A percentile compares a stretch with the other conserved stretches of the same genome.
These are phyloP conservation scores for Acleris cristana DNA, from an alignment of 2,888 invertebrate genomes.

Conservation along the genomic window DNA sequence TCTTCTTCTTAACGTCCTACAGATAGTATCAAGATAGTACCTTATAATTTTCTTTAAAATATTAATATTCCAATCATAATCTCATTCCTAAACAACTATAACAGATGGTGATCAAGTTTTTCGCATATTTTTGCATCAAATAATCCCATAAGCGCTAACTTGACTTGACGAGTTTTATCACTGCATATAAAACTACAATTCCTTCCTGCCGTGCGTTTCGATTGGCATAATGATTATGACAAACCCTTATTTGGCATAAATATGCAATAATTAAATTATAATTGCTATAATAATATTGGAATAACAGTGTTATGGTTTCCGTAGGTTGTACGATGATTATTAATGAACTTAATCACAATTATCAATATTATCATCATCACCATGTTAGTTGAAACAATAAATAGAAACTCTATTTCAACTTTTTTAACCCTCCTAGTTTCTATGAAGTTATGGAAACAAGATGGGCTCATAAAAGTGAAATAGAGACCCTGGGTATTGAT, in stretches of 20 bases:
- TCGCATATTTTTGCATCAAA: slow-evolving; percentile 35
- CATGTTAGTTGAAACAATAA: too few species aligned
- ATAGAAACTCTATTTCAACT: too few species aligned
- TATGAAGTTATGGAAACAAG: too few species aligned
- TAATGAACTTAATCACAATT: not conserved
- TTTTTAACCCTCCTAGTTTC: too few species aligned
- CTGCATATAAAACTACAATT: slow-evolving; percentile 32
- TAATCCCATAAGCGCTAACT: slow-evolving; percentile 29
- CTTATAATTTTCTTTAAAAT: not conserved
- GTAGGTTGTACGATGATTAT: not conserved
- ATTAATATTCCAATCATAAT: slow-evolving; percentile 13
- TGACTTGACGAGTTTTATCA: slow-evolving; percentile 11
- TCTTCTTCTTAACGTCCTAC: too few species aligned
- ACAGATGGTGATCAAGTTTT: slow-evolving; percentile 32
- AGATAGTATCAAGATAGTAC: too few species aligned
- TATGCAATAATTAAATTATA: slow-evolving; percentile 5
- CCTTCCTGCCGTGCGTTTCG: slow-evolving; percentile 34
- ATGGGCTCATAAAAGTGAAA: too few species aligned
- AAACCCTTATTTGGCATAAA: slow-evolving; percentile 20
- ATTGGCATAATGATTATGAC: slow-evolving; percentile 9
- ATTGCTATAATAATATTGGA: slow-evolving; percentile 3
- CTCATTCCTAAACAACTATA: slow-evolving; percentile 39
- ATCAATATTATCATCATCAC: not conserved
- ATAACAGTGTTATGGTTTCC: not conserved
- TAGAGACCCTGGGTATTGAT: too few species aligned